Base-by-base conservation (phyloP, 2,113 vertebrate species). In the Indicator maculatus region DNA sequence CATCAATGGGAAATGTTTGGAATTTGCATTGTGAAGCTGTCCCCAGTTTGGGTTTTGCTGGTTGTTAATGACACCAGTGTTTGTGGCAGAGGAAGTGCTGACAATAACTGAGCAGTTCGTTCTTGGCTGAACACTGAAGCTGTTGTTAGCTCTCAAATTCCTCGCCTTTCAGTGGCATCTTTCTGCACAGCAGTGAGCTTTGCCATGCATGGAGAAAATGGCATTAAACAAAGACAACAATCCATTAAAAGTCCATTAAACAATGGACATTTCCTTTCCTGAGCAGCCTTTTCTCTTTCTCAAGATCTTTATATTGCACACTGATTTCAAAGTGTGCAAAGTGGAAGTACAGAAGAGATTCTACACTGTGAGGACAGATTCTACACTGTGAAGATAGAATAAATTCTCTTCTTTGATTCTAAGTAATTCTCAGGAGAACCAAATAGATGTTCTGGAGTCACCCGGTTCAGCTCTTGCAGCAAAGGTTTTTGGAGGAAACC, bases 51-150 rank as follows among this genome's bases (percentile, higher is more conserved):
- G 83, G 59, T 93, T 92, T 74, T 89, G 77, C 63, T 83, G 81
- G 84, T 96, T 82, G 71, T 96, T 96, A 96, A 87, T 90, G 89
- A 89, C n/a, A 87, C 60, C 84, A 76, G 89, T 96, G 89, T 95
- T 95, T 82, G 78, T 89, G 36, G 55, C 70, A 87, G 55, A 59
- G 60, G 66, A 60, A 26, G 79, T 1, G 0, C 45, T 33, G 75
- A 87, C 58, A 90, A 64, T 77, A 78, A 77, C 17, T 0, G 60
- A 86, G 76, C 38, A 39, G 84, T 90, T 95, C 75, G 67, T 74
- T 74, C 79, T 93, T 71, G 67, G 18, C 56, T 67, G 45, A 93
- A 96, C 93, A 96, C 59, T 94, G 91, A 45, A 38, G 78, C 64
- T 0, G 0, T 94, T 95, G 89, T 96, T 95, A 0, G 0, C 74